phyloP scores from a whole-genome alignment of 2,888 invertebrate genomes.

The Dendrolimus pini region DNA sequence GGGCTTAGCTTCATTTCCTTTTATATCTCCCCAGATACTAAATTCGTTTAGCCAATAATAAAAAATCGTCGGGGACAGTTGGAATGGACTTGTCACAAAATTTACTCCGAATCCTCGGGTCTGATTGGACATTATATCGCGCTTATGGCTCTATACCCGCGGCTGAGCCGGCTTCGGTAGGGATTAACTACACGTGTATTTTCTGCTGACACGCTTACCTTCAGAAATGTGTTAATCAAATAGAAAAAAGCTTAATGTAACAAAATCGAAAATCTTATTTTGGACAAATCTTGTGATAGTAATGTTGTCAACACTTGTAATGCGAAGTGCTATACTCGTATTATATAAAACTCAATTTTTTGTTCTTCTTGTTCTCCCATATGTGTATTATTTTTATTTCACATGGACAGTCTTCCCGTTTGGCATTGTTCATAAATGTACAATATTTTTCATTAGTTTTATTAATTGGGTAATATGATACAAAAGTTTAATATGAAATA shows the following conservation, averaged over 20 bases:
- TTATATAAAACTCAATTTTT: too few species aligned
- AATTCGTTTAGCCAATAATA: conserved; percentile 74
- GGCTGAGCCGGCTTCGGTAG: conserved; percentile 24
- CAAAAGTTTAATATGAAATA: too few species aligned
- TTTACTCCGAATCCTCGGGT: conserved; percentile 50
- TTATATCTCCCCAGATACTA: conserved; percentile 75
- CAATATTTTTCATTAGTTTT: too few species aligned
- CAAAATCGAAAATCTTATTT: not conserved
- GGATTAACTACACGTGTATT: conserved; percentile 6
- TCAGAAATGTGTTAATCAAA: too few species aligned
- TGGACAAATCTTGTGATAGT: not conserved
- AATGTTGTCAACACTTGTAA: not conserved
- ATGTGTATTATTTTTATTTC: too few species aligned
- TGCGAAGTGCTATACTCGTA: too few species aligned
- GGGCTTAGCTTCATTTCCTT: conserved; percentile 76
- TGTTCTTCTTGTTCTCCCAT: too few species aligned
- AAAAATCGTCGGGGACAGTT: conserved; percentile 66
- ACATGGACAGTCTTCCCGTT: too few species aligned
- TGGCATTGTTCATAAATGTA: too few species aligned
- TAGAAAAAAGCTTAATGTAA: too few species aligned
- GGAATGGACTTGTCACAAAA: conserved; percentile 62
- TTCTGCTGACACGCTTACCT: too few species aligned
- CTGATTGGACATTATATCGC: conserved; percentile 53
- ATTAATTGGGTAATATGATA: too few species aligned
- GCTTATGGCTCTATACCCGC: conserved; percentile 32